Conservation (phyloP, 2,113 vertebrate species). For the Pelobates fuscus region DNA sequence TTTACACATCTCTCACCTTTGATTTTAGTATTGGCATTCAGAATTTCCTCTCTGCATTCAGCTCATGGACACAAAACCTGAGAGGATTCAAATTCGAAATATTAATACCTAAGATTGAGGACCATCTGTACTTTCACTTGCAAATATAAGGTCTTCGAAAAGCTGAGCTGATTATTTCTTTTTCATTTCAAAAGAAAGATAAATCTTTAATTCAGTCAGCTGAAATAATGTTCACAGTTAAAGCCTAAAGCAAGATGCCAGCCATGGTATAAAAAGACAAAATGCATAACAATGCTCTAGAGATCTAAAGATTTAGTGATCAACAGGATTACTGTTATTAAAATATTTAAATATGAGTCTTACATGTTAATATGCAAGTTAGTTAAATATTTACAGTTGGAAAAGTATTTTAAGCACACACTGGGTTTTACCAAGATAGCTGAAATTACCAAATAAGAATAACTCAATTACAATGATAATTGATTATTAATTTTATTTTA, state of each 20-base stretch:
- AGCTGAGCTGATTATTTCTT: conserved; percentile 24
- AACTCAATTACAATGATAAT: too few relatives aligned
- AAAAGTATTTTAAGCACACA: background rate
- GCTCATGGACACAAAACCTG: background rate
- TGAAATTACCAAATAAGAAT: too few relatives aligned
- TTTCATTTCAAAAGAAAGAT: conserved; percentile 25
- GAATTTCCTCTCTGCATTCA: background rate
- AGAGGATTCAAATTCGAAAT: conserved; percentile 12
- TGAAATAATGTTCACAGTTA: conserved; percentile 23
- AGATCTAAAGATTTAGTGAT: conserved; percentile 32
- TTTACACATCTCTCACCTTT: too few relatives aligned
- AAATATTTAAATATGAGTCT: background rate
- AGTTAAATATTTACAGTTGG: background rate
- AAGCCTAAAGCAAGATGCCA: conserved; percentile 16
- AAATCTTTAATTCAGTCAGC: conserved; percentile 28
- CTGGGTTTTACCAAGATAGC: too few relatives aligned
- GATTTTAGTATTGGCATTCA: background rate
- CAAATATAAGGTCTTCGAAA: conserved; percentile 9
- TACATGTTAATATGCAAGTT: conserved; percentile 14
- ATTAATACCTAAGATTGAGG: conserved; percentile 13
- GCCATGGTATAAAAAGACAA: conserved; percentile 26
- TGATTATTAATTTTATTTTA: too few relatives aligned
- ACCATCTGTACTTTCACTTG: conserved; percentile 18
- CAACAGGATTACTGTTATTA: conserved; percentile 24
- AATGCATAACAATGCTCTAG: conserved; percentile 25